Evolutionary conservation across 2,888 invertebrate genomes (phyloP), one percentile per base, ranked within the genome.

Genomic region (Aporophyla nigra): DNA sequence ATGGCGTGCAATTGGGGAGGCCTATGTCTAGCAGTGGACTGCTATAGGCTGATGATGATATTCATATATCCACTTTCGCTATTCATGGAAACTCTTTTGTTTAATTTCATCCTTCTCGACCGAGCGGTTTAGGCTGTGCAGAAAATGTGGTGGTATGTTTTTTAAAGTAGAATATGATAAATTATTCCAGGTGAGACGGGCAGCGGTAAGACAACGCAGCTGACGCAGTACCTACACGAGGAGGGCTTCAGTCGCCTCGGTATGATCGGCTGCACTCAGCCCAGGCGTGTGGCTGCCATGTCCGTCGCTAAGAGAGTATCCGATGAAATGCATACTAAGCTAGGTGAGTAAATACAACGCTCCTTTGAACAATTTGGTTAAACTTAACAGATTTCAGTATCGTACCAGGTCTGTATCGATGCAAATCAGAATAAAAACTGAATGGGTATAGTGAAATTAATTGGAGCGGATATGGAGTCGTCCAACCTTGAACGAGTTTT

Each of bases 281-380:
- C 99, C 0, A 97, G 99, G 0, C 89, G 96, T 0, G 99, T 99
- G 0, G 99, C 99, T 63, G 99, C 99, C 82, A 99, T 99, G 99
- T 99, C 99, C 0, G 99, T 99, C 0, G 99, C 99, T 1, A 99
- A 99, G 95, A 97, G 99, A 89, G 99, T 99, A 19, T 98, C 99
- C 4, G 99, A 99, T 93, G 99, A 99, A 97, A 99, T 99, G 99
- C 97, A 97, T 54, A 98, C 98, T 0, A 98, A 98, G 80, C 95
- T 99, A 61, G 99, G 98, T 98, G 83, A 91, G 90, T 33, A 33
- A 6, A 43, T n/a, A 14, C 12, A 46, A 10, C 9, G 16, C 16
- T 58, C 24, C 24, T 27, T 16, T 58, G 16, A 24, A 24, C 0
- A 16, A 58, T 14, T 24, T 24, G 16, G 7, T 7, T 7, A 33